A percentile compares a stretch with the other conserved stretches of the same genome.
Conservation (phyloP, 2,113 vertebrate genomes). For the Leptobrachium leishanense region DNA sequence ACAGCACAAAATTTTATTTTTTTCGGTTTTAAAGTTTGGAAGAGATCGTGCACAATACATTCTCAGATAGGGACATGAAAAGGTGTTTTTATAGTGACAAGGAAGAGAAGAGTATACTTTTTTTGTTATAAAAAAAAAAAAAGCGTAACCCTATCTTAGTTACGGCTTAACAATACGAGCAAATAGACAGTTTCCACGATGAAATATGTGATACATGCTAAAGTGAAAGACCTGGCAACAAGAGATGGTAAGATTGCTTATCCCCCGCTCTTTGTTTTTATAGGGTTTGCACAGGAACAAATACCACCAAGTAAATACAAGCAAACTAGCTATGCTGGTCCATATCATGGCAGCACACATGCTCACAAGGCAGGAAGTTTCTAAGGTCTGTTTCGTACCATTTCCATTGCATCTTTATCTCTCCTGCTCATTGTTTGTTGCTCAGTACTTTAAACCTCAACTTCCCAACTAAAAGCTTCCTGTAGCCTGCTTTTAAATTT, state of each 20-base stretch:
- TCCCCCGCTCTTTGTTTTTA: slow-evolving; percentile 71
- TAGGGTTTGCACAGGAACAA: slow-evolving; percentile 74
- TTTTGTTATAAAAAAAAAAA: neutral
- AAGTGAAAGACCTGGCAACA: slow-evolving; percentile 70
- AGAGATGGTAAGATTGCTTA: slow-evolving; percentile 61
- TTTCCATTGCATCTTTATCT: slow-evolving; percentile 76
- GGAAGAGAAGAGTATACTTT: slow-evolving; percentile 54
- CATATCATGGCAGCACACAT: slow-evolving; percentile 78
- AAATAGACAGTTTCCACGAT: slow-evolving; percentile 72
- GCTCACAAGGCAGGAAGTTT: slow-evolving; percentile 74
- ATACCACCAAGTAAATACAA: slow-evolving; percentile 73
- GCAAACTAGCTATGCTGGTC: slow-evolving; percentile 59
- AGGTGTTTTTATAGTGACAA: slow-evolving; percentile 41
- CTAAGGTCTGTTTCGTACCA: slow-evolving; percentile 63
- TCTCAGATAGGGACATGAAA: slow-evolving; percentile 51
- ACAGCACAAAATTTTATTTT: slow-evolving; percentile 47
- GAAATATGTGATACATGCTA: slow-evolving; percentile 75
- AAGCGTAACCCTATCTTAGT: slow-evolving; percentile 72
- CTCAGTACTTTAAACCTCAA: slow-evolving; percentile 71
- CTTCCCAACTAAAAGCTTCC: slow-evolving; percentile 79
- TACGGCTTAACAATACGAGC: slow-evolving; percentile 71
- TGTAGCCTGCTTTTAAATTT: slow-evolving; percentile 72
- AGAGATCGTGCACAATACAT: slow-evolving; percentile 56
- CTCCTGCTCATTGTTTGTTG: slow-evolving; percentile 73
- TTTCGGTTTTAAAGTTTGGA: slow-evolving; percentile 42